Base-by-base conservation (phyloP, 1,140 invertebrate genomes). In the Drosophila littoralis region DNA sequence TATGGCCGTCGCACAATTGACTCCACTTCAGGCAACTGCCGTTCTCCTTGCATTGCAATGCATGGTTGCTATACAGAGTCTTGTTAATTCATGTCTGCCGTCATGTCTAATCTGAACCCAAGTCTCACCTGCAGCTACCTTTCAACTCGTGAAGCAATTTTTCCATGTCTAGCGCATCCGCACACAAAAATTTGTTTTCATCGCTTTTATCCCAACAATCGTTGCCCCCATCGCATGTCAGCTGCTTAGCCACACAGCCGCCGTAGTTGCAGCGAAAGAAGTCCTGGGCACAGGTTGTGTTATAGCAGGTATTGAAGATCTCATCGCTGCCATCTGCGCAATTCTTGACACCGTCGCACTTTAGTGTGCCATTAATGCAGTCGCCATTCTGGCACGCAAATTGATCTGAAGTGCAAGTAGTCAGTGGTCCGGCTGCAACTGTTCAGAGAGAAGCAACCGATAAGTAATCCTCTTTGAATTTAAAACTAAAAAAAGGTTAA, bases 271-370 rank as follows among this genome's bases (percentile, higher is more conserved):
- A 81, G 0, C 60, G 69, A 45, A 59, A 79, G 0, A n/a, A 9
- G 5, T 0, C 28, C 1, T 55, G 15, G 0, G 17, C 13, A n/a
- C 79, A 81, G 0, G 1, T 33, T 1, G 12, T 17, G 0, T 15
- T 15, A 17, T 46, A 60, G 9, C 77, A 81, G 1, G 52, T 4
- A 5, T 13, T 35, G 8, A 79, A 81, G 1, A 40, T 13, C 43
- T 97, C 96, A 91, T 97, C 96, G 4, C 95, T 96, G 33, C 93
- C 93, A 78, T 96, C 95, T 0, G 90, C 33, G 81, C 96, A 96
- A 59, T 97, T 93, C 33, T 90, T 83, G 1, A 91, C 75, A n/a
- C 75, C 79, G 59, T 82, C 33, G 15, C 79, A 82, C 7, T 35
- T 48, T 4, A 36, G 5, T 9, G n/a, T 9, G 0, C 0, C 1